These are phyloP conservation scores for Nymphalis c-album DNA, from an alignment of 2,888 invertebrate species.

Conservation along the genomic window DNA sequence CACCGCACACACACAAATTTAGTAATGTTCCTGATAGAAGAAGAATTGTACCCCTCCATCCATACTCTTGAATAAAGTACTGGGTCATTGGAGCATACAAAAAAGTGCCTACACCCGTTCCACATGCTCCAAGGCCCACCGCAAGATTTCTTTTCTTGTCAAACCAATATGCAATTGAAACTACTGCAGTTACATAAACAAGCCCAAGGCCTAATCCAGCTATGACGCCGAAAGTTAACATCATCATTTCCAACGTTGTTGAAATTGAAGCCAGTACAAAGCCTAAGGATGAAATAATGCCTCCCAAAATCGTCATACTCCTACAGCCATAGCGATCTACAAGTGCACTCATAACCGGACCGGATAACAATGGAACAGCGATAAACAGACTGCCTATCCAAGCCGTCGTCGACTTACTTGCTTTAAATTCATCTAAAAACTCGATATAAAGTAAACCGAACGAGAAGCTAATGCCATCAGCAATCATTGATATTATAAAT, in stretches of 20 bases:
- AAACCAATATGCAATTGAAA: conserved; percentile 96
- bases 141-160: conserved; percentile 93
- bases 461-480: conserved; percentile 96
- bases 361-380: conserved; percentile 92
- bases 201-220: conserved; percentile 92
- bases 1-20: conserved; percentile 92
- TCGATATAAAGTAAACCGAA: conserved; percentile 94
- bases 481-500: conserved; percentile 92
- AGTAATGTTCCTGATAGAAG: conserved; percentile 91
- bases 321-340: conserved; percentile 93
- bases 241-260: conserved; percentile 88
- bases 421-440: conserved; percentile 89
- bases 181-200: conserved; percentile 94
- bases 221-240: conserved; percentile 91
- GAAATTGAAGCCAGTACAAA: conserved; percentile 88
- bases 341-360: conserved; percentile 91
- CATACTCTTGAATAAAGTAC: conserved; percentile 87
- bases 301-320: conserved; percentile 88
- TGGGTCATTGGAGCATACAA: conserved; percentile 93
- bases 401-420: conserved; percentile 91
- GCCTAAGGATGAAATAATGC: conserved; percentile 86
- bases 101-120: conserved; percentile 94
- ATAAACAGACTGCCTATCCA: conserved; percentile 95
- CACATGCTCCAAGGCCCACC: conserved; percentile 92
- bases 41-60: conserved; percentile 92